Evolutionary conservation across 2,113 vertebrate species (phyloP).

Genomic region (Enhydra lutris): DNA sequence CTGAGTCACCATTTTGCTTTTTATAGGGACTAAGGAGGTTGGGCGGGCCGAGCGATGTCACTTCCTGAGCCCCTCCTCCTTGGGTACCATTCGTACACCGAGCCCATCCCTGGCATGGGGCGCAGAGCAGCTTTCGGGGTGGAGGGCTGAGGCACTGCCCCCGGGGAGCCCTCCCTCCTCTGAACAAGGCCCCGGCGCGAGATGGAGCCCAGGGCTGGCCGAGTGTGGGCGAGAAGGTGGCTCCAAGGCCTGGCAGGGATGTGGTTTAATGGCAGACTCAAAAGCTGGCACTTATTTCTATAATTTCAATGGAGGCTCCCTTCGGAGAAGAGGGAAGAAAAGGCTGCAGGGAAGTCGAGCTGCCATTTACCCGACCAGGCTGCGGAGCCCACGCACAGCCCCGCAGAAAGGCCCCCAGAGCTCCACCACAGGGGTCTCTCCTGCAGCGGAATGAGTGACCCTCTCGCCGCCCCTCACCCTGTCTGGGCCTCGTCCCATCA

Average conservation of each 20-base stretch:
- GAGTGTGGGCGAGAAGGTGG: constrained; percentile 54
- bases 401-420: neutral
- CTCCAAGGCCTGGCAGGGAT: constrained; percentile 57
- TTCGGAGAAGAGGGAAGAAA: constrained; percentile 33
- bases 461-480: accelerated
- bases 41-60: constrained; percentile 72
- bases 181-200: neutral
- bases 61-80: constrained; percentile 74
- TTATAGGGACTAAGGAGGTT: constrained; percentile 76
- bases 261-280: neutral
- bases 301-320: constrained; percentile 50
- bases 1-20: constrained; percentile 80
- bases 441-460: neutral
- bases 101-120: neutral
- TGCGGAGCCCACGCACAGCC: neutral
- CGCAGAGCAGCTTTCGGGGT: neutral
- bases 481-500: neutral
- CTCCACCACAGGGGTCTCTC: neutral
- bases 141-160: neutral
- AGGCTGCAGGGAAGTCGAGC: neutral
- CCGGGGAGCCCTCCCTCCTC: neutral
- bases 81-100: constrained; percentile 57
- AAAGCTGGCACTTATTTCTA: constrained; percentile 35
- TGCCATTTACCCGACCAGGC: neutral
- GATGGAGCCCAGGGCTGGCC: constrained; percentile 15